phyloP scores from a whole-genome alignment of 2,797 vertebrate genomes.

The Allobates femoralis region DNA sequence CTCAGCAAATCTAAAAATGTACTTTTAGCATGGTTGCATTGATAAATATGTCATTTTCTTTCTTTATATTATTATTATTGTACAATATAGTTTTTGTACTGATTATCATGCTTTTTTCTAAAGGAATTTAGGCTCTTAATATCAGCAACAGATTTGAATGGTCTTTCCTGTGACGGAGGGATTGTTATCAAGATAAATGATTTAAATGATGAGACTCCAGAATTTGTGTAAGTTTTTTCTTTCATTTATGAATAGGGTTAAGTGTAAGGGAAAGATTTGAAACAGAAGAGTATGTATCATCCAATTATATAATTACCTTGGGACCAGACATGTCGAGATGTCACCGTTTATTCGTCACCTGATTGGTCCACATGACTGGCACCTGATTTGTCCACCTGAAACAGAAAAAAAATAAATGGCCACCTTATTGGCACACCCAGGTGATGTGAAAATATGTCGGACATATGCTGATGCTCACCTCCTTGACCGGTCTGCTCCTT shows the following conservation, averaged over 20 bases:
- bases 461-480: too few species aligned
- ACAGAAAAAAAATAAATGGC: too few species aligned
- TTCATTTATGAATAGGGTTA: neutral
- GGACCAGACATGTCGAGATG: too few species aligned
- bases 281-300: too few species aligned
- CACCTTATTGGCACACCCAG: too few species aligned
- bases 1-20: neutral
- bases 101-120: neutral
- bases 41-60: neutral
- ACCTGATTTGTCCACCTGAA: too few species aligned
- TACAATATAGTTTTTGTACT: neutral
- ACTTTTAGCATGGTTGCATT: neutral
- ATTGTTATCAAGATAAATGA: constrained; percentile 66
- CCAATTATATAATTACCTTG: too few species aligned
- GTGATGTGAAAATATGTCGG: too few species aligned
- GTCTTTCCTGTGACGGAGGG: constrained; percentile 65
- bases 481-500: too few species aligned
- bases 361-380: too few species aligned
- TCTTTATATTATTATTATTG: neutral
- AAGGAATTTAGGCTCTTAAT: constrained; percentile 68
- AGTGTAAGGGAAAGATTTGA: neutral
- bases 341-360: too few species aligned
- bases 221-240: constrained; percentile 67
- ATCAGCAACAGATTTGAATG: constrained; percentile 64
- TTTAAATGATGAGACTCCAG: constrained; percentile 67